Base-by-base conservation (phyloP, 2,888 invertebrate species). In the Drosophila histrio region DNA sequence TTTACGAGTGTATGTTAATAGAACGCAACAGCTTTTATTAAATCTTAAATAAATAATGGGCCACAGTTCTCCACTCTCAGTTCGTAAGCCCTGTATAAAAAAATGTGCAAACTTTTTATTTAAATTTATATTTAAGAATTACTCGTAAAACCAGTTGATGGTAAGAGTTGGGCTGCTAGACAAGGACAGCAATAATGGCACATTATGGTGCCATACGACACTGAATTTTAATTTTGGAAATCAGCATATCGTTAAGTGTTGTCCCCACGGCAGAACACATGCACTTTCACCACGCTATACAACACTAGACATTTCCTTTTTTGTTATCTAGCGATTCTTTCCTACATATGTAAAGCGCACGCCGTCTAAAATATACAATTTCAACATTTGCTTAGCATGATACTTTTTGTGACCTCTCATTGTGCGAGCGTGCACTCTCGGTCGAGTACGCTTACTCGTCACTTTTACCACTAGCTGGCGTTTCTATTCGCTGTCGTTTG, bases 381-480 rank as follows among this genome's bases (percentile, higher is more conserved):
- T 76, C 64, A 76, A 83, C 80, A 80, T 77, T 84, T 77, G 78
- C 82, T 80, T 77, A 63, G 58, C 58, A 47, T 44, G 28, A 28
- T 38, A 28, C 70, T 64, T 32, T 22, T 24, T 38, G 19, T 11
- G n/a, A 4, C 39, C 60, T 66, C 41, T 57, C 34, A 19, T 24
- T 26, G 38, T 64, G 62, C 30, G 74, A 69, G 58, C 38, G 66
- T 67, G 75, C 66, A 67, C 74, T 61, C 67, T 57, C 39, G 24
- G 21, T 52, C 38, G 60, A 63, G 39, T 68, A 67, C 46, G 32
- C 52, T 59, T 57, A 66, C 84, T 79, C 74, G 80, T 43, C 68
- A 46, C 19, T 52, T 50, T 50, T 21, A 41, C 39, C 44, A 61
- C 49, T 61, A 44, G 59, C 46, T 74, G 46, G 60, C 61, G 39